These are phyloP conservation scores for Megastigmus dorsalis DNA, from an alignment of 2,888 invertebrate species.

Conservation along the genomic window DNA sequence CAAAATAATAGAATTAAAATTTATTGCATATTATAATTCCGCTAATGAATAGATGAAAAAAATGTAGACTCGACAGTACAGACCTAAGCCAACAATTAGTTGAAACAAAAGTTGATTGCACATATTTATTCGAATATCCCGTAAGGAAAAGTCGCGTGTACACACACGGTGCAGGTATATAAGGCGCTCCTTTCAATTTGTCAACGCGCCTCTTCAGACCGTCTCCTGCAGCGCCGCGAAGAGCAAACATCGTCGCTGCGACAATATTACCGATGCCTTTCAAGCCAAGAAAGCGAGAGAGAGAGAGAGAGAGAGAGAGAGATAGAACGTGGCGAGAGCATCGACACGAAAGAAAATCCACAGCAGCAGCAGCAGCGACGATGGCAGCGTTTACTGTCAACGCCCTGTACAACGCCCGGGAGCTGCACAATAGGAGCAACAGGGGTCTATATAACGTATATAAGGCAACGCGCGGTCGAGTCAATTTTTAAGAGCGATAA, in stretches of 20 bases:
- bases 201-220: not conserved
- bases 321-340: not conserved
- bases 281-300: conserved; percentile 3
- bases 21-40: too few species aligned
- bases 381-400: conserved; percentile 38
- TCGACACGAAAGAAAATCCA: conserved; percentile 36
- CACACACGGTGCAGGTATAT: too few species aligned
- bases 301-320: not conserved
- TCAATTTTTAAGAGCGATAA: conserved; percentile 50
- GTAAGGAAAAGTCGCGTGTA: not conserved
- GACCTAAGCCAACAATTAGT: too few species aligned
- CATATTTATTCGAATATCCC: not conserved
- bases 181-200: not conserved
- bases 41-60: too few species aligned
- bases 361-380: too few species aligned
- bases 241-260: conserved; percentile 34
- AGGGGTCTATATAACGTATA: not conserved
- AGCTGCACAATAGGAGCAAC: conserved; percentile 6
- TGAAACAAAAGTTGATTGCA: too few species aligned
- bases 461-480: not conserved
- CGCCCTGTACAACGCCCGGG: not conserved
- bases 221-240: not conserved
- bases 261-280: conserved; percentile 46
- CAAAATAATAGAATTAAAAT: too few species aligned
- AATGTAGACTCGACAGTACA: too few species aligned